These are phyloP conservation scores for Marmota flaviventris DNA, from an alignment of 2,113 vertebrate species.

Conservation along the genomic window DNA sequence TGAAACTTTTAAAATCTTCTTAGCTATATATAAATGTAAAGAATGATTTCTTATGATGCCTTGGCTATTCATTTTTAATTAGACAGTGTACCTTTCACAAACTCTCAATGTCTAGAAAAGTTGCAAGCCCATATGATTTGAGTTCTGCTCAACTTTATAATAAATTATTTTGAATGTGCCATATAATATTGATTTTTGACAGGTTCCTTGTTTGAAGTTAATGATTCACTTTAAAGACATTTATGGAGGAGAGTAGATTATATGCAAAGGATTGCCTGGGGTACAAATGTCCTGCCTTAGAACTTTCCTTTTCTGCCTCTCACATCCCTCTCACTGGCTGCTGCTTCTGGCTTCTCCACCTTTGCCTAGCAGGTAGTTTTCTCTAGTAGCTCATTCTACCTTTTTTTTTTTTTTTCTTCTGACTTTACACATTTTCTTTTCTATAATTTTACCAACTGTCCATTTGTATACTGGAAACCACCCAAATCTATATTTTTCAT, in stretches of 20 bases:
- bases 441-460: background rate
- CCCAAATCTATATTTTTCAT: background rate
- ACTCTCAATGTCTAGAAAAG: background rate
- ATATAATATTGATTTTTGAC: background rate
- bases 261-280: background rate
- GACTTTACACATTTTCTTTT: background rate
- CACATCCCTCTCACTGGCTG: background rate
- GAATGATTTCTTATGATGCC: background rate
- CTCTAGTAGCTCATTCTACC: background rate
- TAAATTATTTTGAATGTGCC: background rate
- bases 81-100: background rate
- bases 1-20: constrained; percentile 4
- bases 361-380: background rate
- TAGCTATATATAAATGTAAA: background rate
- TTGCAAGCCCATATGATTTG: background rate
- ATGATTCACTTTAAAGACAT: background rate
- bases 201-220: background rate
- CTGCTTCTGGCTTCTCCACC: background rate
- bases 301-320: background rate
- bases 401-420: background rate
- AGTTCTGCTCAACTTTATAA: background rate
- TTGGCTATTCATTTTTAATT: background rate
- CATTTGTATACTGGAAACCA: background rate
- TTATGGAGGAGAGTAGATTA: background rate
- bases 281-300: background rate